Conservation (phyloP, 2,113 vertebrate species). For the Myiozetetes cayanensis region DNA sequence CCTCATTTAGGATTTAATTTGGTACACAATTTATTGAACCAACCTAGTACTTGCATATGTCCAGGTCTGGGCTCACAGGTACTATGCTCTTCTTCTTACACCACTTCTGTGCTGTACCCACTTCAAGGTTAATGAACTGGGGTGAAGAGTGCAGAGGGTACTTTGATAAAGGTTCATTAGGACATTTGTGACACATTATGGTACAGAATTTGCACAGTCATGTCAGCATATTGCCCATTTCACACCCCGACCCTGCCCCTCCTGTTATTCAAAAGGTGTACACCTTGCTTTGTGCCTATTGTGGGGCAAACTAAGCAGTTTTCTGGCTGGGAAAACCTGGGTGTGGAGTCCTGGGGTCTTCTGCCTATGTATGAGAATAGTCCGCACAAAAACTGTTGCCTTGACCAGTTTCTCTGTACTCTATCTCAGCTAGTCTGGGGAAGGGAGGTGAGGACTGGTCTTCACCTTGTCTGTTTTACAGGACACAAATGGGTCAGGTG, state of each 20-base stretch:
- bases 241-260: not conserved
- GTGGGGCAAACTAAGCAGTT: not conserved
- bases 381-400: not conserved
- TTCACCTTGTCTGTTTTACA: not conserved
- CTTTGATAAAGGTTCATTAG: not conserved
- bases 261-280: not conserved
- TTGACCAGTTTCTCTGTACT: not conserved
- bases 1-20: not conserved
- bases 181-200: not conserved
- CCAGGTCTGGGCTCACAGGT: not conserved
- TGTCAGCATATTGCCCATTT: not conserved
- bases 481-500: not conserved
- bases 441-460: not conserved
- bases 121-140: not conserved
- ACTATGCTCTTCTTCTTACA: not conserved
- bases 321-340: not conserved
- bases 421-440: not conserved
- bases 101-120: not conserved
- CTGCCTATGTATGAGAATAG: not conserved
- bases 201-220: not conserved
- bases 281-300: not conserved
- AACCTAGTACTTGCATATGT: not conserved
- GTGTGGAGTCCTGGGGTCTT: not conserved
- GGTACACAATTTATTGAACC: not conserved
- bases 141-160: not conserved